These are phyloP conservation scores for Cosmopolites sordidus DNA, from an alignment of 2,888 invertebrate genomes.

Conservation along the genomic window DNA sequence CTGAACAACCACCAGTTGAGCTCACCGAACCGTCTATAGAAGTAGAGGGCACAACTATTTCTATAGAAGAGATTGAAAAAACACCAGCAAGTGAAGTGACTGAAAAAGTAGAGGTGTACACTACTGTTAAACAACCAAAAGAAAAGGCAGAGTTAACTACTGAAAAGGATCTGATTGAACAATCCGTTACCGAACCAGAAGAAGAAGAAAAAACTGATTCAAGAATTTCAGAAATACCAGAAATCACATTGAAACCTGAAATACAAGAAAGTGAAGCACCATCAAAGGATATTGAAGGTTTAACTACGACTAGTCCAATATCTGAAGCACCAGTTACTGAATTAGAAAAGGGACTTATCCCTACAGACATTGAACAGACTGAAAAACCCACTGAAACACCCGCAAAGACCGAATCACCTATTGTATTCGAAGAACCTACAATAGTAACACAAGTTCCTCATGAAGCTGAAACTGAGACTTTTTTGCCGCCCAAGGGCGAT, in stretches of 20 bases:
- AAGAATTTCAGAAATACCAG: conserved; percentile 9
- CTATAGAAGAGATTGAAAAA: no score
- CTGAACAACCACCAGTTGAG: not conserved
- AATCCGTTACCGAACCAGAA: conserved; percentile 1
- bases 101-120: no score
- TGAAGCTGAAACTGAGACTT: not conserved
- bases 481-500: not conserved
- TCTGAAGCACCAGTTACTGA: not conserved
- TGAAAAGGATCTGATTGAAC: not conserved
- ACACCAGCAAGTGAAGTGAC: no score
- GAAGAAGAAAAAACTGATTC: conserved; percentile 8
- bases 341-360: not conserved
- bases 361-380: not conserved
- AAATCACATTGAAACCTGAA: conserved; percentile 8
- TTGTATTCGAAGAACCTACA: conserved; percentile 3
- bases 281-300: not conserved
- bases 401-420: not conserved
- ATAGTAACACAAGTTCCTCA: no score
- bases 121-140: not conserved
- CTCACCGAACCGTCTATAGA: no score
- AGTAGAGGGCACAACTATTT: no score
- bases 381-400: conserved; percentile 4
- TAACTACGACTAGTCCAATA: not conserved
- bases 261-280: conserved; percentile 6
- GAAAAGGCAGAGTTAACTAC: not conserved